Base-by-base conservation (phyloP, 1,140 invertebrate species). In the Papilio dardanus region DNA sequence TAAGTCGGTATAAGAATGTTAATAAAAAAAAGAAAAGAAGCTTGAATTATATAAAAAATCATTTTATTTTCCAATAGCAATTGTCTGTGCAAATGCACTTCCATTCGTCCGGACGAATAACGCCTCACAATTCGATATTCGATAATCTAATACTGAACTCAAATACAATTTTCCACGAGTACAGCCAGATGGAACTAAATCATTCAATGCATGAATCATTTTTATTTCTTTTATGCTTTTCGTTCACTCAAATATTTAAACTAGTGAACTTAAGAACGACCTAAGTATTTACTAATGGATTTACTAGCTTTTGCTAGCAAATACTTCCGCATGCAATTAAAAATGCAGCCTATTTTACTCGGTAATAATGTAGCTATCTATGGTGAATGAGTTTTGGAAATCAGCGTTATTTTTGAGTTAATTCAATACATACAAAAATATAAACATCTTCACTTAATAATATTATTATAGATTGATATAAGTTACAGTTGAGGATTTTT, bases 101-200 rank as follows among this genome's bases (percentile, higher is more conserved):
- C 12, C 4, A 69, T 40, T 69, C 35, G 31, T 37, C 21, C 33
- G 19, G 8, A 37, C 67, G 67, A 69, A 40, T 21, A 40, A 21
- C 67, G 67, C 67, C 33, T 69, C 35, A 12, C 33, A 69, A 69
- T 69, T 69, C 10, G 35, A 69, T 69, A 69, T 69, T 69, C 67
- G 33, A 40, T 69, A 69, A 69, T 40, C 67, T 40, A 69, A 69
- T 69, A 40, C 67, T 37, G 67, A 62, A 69, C 67, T 69, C 35
- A 21, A 69, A 69, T 69, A 69, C 67, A 69, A 69, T 69, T 69
- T 69, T 69, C 67, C n/a, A n/a, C n/a, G n/a, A n/a, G n/a, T 40
- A 69, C 33, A 24, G 33, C 67, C 54, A 62, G 54, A 62, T 62
- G 54, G 54, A 62, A 62, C 24, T 62, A 62, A 62, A 62, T 62